Base-by-base conservation (phyloP, 2,113 vertebrate species). In the Eudyptes chrysolophus region DNA sequence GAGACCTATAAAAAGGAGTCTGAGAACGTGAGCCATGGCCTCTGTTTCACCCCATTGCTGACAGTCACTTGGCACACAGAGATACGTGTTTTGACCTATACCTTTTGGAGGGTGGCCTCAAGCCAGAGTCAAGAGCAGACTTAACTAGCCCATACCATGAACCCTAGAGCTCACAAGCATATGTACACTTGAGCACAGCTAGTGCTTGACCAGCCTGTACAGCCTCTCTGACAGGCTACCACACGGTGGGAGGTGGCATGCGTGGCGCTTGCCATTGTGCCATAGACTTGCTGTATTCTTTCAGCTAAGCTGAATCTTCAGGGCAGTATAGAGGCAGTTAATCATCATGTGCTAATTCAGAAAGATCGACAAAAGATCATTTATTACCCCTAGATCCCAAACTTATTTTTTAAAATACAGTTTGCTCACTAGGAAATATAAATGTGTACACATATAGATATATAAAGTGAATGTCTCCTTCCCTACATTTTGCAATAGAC, bases 171-270 rank as follows among this genome's bases (percentile, higher is more conserved):
- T 84, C 32, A 25, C 24, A 61, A 83, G n/a, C 15, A 4, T 4
- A 2, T 2, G 29, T 19, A 36, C 15, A 9, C 58, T 10, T 2
- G 12, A 78, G 66, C 19, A 52, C n/a, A n/a, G 54, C 34, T 2
- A 8, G 25, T 54, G 48, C 18, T 42, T 0, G 0, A 88, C 27
- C 54, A 62, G 38, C 34, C 58, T 36, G 9, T 16, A 54, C 4
- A 1, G 52, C 29, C 70, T 26, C 75, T n/a, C 32, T 10, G 6
- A 5, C 34, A 19, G 11, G 14, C 38, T 29, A 4, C 8, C 6
- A 7, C n/a, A 14, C 0, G 1, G 13, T 16, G 7, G 68, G 40
- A 69, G 18, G 34, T 25, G 57, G 49, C 49, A 26, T 0, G 0
- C 0, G 2, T 4, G 3, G 32, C 7, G 10, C n/a, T 36, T 38